Conservation (phyloP, 2,113 vertebrate genomes). For the Alethe diademata region DNA sequence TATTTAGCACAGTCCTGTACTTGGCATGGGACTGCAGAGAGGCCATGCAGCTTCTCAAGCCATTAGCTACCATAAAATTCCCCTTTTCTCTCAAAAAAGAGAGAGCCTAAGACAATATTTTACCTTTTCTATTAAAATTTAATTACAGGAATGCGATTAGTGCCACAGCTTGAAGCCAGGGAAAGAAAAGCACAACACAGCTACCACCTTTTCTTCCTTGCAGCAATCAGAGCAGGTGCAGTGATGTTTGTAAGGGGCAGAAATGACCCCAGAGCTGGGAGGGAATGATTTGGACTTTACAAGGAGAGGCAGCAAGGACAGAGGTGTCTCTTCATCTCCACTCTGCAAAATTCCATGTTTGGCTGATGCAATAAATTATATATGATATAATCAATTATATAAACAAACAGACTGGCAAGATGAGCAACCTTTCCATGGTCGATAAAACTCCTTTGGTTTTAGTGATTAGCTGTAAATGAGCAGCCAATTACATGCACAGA, state of each 20-base stretch:
- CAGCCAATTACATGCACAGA: not conserved
- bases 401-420: not conserved
- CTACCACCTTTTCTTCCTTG: not conserved
- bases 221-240: not conserved
- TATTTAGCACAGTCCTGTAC: not conserved
- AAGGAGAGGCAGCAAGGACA: not conserved
- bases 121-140: not conserved
- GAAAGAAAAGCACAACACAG: not conserved
- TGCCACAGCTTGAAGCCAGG: not conserved
- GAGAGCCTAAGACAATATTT: not conserved
- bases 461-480: not conserved
- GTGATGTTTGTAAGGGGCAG: not conserved
- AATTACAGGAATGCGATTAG: not conserved
- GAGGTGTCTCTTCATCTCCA: not conserved
- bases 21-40: not conserved
- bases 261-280: rapidly evolving
- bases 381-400: not conserved
- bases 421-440: not conserved
- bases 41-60: not conserved
- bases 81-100: not conserved
- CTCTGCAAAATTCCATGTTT: not conserved
- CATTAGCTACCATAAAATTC: not conserved
- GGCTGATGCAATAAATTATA: not conserved
- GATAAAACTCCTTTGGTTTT: not conserved
- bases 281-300: rapidly evolving